These are phyloP conservation scores for Drosophila pandora DNA, from an alignment of 1,140 invertebrate species.

Conservation along the genomic window DNA sequence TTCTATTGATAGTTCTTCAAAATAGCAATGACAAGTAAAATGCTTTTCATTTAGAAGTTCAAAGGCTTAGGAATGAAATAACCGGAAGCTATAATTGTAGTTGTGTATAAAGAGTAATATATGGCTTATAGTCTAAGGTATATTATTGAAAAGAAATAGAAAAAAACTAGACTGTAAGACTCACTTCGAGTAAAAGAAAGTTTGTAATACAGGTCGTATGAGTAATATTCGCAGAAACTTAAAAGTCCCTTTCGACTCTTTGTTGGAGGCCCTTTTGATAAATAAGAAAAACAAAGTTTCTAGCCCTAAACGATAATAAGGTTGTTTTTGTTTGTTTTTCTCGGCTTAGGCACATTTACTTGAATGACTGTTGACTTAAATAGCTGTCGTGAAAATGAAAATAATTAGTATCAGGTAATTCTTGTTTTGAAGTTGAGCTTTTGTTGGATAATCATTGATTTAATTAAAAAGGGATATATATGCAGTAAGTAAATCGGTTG, in stretches of 20 bases:
- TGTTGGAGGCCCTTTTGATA: neutral
- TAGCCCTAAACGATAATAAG: neutral
- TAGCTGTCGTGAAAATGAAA: neutral
- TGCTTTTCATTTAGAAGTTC: neutral
- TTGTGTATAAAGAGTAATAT: neutral
- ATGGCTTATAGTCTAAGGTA: no score
- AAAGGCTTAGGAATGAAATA: neutral
- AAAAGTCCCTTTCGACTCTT: neutral
- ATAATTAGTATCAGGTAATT: neutral
- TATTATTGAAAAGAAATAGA: no score
- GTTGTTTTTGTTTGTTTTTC: neutral
- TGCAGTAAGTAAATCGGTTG: neutral
- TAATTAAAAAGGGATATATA: neutral
- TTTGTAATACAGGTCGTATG: neutral
- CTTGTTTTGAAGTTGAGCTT: neutral
- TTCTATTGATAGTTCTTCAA: neutral
- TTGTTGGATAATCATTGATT: neutral
- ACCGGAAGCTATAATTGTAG: neutral
- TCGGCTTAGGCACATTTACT: neutral
- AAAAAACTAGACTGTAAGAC: neutral
- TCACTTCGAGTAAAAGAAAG: neutral
- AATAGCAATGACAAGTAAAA: neutral
- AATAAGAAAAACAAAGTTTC: no score
- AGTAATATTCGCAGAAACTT: neutral
- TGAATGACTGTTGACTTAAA: neutral